Evolutionary conservation across 2,113 vertebrate genomes (phyloP), one percentile per base, ranked within the genome.

Genomic region (Coptodon bakossiorum): DNA sequence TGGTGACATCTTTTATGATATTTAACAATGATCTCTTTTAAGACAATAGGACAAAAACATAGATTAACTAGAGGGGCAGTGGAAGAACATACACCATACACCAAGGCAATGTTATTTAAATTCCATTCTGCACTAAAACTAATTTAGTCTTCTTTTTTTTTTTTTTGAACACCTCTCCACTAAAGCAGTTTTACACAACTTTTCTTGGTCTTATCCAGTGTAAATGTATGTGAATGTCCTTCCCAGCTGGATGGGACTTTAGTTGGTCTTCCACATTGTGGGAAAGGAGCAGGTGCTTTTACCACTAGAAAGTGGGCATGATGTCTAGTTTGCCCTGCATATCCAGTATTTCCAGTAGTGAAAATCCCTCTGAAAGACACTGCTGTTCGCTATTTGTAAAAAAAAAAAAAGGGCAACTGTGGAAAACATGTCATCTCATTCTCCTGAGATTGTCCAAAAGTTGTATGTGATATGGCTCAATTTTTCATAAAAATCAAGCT

Each of bases 341-440:
- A 43, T 71, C 36, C 36, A 71, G n/a, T 43, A 43, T 71, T 43
- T 9, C 66, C 36, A 71, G 0, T 1, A 14, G 66, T 40, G 19
- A 22, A 22, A 68, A 40, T 40, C 0, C 19, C 3, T 14, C 63
- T 22, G 40, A 68, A 22, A n/a, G 0, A 13, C 6, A 0, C 19
- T 38, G 34, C 63, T 66, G 61, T 66, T n/a, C 36, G 61, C 61
- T 36, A n/a, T 19, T 1, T 66, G 6, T 66, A 1, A n/a, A 8
- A 52, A n/a, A n/a, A n/a, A n/a, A n/a, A 4, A 38, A 56, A 56
- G 34, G 19, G n/a, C 0, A 0, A 68, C 63, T 14, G 36, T 40
- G 36, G 4, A 66, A 24, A 68, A 24, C n/a, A 14, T 0, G 6
- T 22, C 19, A 40, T 0, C 12, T 0, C 11, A 14, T 71, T 71